phyloP scores from a whole-genome alignment of 2,888 invertebrate species.

The Panorpa germanica region DNA sequence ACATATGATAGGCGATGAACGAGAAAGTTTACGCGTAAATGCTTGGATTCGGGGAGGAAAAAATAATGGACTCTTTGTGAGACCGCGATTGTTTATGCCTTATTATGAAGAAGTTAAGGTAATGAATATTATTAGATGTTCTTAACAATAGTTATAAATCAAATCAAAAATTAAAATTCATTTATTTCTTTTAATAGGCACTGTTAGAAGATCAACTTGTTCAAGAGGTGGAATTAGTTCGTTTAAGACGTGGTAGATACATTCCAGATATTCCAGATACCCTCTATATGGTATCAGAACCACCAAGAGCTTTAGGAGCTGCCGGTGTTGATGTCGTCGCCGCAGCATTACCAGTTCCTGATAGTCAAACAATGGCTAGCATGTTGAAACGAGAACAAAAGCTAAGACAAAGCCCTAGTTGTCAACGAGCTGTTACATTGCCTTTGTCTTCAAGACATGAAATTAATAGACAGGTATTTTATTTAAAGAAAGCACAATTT shows the following conservation, averaged over 20 bases:
- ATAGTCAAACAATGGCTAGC: slow-evolving; percentile 50
- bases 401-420: slow-evolving; percentile 58
- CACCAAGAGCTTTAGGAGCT: slow-evolving; percentile 20
- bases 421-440: slow-evolving; percentile 56
- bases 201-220: slow-evolving; percentile 69
- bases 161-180: slow-evolving; percentile 1
- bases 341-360: slow-evolving; percentile 53
- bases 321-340: slow-evolving; percentile 43
- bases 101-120: slow-evolving; percentile 90
- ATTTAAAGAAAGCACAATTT: not conserved
- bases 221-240: slow-evolving; percentile 53
- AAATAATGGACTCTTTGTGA: slow-evolving; percentile 51
- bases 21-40: slow-evolving; percentile 42
- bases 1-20: slow-evolving; percentile 61
- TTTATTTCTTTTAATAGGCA: slow-evolving; percentile 25
- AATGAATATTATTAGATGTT: slow-evolving; percentile 9
- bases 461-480: slow-evolving; percentile 42
- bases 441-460: slow-evolving; percentile 59
- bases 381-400: slow-evolving; percentile 78
- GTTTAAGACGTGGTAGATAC: slow-evolving; percentile 50
- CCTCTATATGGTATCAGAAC: slow-evolving; percentile 58
- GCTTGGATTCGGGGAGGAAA: slow-evolving; percentile 66
- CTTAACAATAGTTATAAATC: not conserved
- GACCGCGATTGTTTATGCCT: slow-evolving; percentile 83
- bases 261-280: slow-evolving; percentile 82